Evolutionary conservation across 2,888 invertebrate species (phyloP), one percentile per base, ranked within the genome.

Genomic region (Acleris sparsana): DNA sequence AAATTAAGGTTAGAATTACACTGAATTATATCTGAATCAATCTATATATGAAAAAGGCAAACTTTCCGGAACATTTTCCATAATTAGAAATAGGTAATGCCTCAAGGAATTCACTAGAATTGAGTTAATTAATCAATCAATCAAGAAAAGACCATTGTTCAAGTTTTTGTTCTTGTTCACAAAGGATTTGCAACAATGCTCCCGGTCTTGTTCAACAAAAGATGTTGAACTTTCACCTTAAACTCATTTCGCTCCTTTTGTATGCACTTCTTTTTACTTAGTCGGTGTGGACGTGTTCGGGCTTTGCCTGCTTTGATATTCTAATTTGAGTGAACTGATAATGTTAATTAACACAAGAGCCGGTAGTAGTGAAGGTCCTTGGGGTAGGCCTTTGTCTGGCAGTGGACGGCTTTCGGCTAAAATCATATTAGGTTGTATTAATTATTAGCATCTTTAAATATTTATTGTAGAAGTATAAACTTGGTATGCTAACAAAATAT

Each of bases 101-200:
- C 73, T 69, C 66, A 70, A 56, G 63, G 70, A 70, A 65, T 59
- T 64, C 66, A 62, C 66, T 71, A 68, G 72, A 78, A 75, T 75
- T 77, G 73, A 82, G 77, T 82, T 85, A 86, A 87, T 87, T 88
- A 88, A 88, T 88, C 86, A 89, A 87, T 87, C 86, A 83, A 85
- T 86, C 80, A 75, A 70, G 72, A 67, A 72, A 69, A 68, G 75
- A 70, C 72, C 76, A 82, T 88, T 89, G 88, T 89, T 85, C 78
- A 66, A 74, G 77, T 79, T 85, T 85, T 87, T 86, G 86, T 87
- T 84, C 83, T 46, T 66, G 58, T 18, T 67, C 72, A 82, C 87
- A 87, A 88, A 86, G 83, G 85, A 76, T 72, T 71, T 72, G 71
- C 71, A 69, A 80, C 78, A 80, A 82, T 80, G 80, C 80, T 75